Evolutionary conservation across 35 echinoderm and acorn worm genomes (phyloP), one percentile per base, ranked within the genome.

Genomic region (Ophiothrix spiculata): DNA sequence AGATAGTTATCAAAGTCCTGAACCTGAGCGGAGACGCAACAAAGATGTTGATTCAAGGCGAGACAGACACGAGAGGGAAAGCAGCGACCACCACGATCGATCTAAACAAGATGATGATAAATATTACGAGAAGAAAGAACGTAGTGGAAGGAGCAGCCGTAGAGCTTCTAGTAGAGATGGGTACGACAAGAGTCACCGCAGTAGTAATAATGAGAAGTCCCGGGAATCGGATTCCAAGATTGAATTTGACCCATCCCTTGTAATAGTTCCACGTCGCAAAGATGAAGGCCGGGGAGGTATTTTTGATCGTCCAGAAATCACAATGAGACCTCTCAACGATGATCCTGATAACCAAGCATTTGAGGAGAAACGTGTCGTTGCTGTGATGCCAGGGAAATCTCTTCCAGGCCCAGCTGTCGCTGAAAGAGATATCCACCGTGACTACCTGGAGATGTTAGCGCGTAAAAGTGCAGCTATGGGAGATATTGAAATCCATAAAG

Each of bases 221-320:
- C 17, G 60, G 29, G 60, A 69, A 69, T 10, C 60, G 25, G 6
- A 69, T 25, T 2, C 16, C 17, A n/a, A 69, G 60, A 4, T 28
- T 25, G 25, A 4, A 15, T 86, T 86, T 86, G 84, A 86, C 49
- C 37, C 84, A 0, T 76, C 69, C 46, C 74, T 86, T n/a, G 84
- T 86, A 10, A 40, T 86, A 35, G 75, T 86, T 76, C 84, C 84
- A 14, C 84, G 84, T 13, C 37, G 84, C 36, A 86, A 86, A 39
- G 84, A 86, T 86, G 84, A 86, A 86, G 84, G 84, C 13, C 40
- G 74, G 25, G 40, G 37, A 15, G 64, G 35, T 21, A 77, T 86
- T 29, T 86, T 86, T 31, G 38, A 77, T 36, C 84, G 84, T 38
- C 84, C 84, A 39, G 84, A 86, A 45, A 86, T 86, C 37, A 76